Percentiles rank a stretch among this genome's conserved stretches.
Conservation (phyloP, 30 jellyfish, hydroid and myxozoan genomes). For the Haliclystus octoradiatus region DNA sequence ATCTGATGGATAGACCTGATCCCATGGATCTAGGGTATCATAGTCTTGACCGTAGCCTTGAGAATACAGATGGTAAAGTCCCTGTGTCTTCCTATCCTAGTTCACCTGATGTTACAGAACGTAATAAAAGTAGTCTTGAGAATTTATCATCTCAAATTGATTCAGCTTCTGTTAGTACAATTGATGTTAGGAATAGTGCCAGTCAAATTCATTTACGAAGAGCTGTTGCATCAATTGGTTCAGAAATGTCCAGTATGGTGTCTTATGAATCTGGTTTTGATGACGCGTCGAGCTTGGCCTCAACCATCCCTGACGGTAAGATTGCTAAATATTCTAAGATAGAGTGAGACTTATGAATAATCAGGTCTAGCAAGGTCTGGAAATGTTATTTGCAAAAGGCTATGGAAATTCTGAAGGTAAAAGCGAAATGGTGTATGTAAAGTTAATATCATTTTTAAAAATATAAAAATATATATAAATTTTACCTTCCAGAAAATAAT, state of each 20-base stretch:
- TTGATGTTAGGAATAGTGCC: background rate
- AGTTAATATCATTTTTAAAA: no score
- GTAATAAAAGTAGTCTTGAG: background rate
- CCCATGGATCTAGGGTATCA: slow-evolving; percentile 85
- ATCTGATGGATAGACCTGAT: slow-evolving; percentile 63
- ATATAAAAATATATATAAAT: no score
- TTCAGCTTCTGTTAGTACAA: background rate
- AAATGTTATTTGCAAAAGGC: no score
- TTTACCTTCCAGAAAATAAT: no score
- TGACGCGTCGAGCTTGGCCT: slow-evolving; percentile 86
- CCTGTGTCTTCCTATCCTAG: background rate
- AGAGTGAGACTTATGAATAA: no score
- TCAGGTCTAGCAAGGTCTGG: no score
- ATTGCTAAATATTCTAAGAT: background rate
- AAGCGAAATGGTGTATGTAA: no score
- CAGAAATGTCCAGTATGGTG: slow-evolving; percentile 80
- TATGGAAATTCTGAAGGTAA: no score
- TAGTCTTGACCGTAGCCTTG: slow-evolving; percentile 74
- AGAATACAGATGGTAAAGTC: background rate
- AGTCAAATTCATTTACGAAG: slow-evolving; percentile 6
- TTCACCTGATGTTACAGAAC: background rate
- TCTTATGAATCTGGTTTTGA: slow-evolving; percentile 98
- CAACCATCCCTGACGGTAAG: slow-evolving; percentile 85
- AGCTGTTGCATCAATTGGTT: slow-evolving; percentile 54
- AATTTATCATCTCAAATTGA: background rate